Percentiles rank a stretch among this genome's conserved stretches.
Evolutionary conservation across 2,113 vertebrate species (phyloP).

Genomic region (Irena cyanogastra): DNA sequence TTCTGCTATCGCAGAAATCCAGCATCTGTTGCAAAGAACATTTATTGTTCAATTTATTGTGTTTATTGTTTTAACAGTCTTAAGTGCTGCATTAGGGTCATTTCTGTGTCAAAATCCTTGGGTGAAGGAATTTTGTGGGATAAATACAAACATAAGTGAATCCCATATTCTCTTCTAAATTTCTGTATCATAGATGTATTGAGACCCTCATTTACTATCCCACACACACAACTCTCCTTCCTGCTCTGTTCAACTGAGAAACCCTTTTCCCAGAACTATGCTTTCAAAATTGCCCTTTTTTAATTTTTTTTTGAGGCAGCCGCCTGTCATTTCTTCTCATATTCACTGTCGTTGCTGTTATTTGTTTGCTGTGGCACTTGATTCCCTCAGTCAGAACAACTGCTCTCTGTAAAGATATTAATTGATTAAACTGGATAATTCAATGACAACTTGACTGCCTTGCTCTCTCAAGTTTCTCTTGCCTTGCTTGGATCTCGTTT

Average conservation of each 20-base stretch:
- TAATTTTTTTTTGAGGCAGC: neutral
- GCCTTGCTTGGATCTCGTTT: neutral
- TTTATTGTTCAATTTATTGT: neutral
- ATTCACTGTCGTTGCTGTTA: neutral
- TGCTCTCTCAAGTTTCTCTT: neutral
- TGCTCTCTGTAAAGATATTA: neutral
- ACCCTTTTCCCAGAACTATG: neutral
- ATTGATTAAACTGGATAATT: neutral
- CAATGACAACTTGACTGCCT: neutral
- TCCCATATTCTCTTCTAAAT: neutral
- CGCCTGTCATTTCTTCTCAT: neutral
- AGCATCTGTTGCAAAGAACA: neutral
- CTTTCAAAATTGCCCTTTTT: neutral
- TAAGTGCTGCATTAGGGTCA: rapidly evolving
- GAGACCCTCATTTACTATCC: neutral
- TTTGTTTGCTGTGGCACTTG: neutral
- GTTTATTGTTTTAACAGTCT: neutral
- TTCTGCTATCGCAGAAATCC: neutral
- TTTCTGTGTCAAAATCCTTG: neutral
- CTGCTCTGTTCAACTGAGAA: neutral
- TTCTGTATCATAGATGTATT: neutral
- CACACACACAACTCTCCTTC: neutral
- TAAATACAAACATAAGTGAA: neutral
- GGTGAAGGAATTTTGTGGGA: neutral
- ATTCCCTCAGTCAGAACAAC: neutral